Conservation (phyloP, 2,113 vertebrate species). For the Sinocyclocheilus rhinocerous region DNA sequence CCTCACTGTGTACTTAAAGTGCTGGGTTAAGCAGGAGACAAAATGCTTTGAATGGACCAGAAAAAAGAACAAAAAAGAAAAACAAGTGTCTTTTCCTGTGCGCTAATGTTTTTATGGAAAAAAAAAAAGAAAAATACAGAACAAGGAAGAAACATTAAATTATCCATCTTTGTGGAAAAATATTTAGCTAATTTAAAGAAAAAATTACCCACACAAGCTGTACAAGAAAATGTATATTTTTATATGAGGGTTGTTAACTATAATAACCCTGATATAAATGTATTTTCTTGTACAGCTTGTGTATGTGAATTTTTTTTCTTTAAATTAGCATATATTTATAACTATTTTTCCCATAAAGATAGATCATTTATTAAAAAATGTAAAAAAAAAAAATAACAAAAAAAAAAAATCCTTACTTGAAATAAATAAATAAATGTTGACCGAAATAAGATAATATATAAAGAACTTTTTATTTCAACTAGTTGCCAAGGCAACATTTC, state of each 20-base stretch:
- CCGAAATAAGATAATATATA: too few species aligned
- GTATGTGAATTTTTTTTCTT: too few species aligned
- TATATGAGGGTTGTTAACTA: not conserved
- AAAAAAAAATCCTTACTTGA: too few species aligned
- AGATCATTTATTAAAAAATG: too few species aligned
- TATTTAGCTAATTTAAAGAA: not conserved
- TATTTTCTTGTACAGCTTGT: too few species aligned
- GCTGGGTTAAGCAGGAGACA: constrained; percentile 45
- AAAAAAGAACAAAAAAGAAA: constrained; percentile 35
- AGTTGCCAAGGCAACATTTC: too few species aligned
- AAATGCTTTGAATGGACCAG: constrained; percentile 40
- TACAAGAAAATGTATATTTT: not conserved
- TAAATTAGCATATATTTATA: too few species aligned
- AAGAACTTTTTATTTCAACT: too few species aligned
- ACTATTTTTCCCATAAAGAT: too few species aligned
- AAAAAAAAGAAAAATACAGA: not conserved
- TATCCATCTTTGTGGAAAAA: not conserved
- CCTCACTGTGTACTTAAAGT: constrained; percentile 47
- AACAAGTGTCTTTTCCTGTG: constrained; percentile 43
- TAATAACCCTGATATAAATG: too few species aligned
- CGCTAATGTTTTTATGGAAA: not conserved
- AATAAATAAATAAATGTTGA: too few species aligned
- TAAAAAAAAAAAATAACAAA: too few species aligned
- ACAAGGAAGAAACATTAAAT: not conserved
- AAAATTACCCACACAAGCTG: not conserved